Percentiles rank a stretch among this genome's conserved stretches.
These are phyloP conservation scores for Scolanthus callimorphus DNA, from an alignment of 92 coral and sea anemone genomes.

Conservation along the genomic window DNA sequence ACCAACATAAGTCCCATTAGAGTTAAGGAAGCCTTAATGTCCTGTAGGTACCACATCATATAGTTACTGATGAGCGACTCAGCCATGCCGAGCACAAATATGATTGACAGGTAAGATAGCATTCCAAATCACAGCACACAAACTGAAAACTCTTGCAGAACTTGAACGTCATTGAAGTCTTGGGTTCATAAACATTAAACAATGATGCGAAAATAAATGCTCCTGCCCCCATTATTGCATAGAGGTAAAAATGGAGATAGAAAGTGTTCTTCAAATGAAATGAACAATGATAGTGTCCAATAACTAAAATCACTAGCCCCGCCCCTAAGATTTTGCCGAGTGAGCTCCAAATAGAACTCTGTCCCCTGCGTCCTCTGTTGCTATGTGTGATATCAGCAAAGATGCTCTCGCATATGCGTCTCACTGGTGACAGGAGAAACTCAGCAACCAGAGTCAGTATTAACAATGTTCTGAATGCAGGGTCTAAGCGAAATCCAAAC, in stretches of 20 bases:
- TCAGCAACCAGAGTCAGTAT: slow-evolving; percentile 58
- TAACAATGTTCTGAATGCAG: slow-evolving; percentile 48
- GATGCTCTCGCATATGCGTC: slow-evolving; percentile 57
- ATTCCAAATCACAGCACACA: slow-evolving; percentile 69
- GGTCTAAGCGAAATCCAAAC: slow-evolving; percentile 74
- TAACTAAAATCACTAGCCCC: slow-evolving; percentile 50
- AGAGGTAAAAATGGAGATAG: slow-evolving; percentile 83
- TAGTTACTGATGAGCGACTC: slow-evolving; percentile 82
- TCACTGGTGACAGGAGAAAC: slow-evolving; percentile 70
- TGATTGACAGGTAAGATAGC: slow-evolving; percentile 61
- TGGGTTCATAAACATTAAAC: slow-evolving; percentile 58
- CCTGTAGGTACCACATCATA: slow-evolving; percentile 97
- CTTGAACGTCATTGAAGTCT: slow-evolving; percentile 59
- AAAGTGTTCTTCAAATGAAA: slow-evolving; percentile 69
- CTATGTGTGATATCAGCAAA: slow-evolving; percentile 61
- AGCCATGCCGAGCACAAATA: slow-evolving; percentile 84
- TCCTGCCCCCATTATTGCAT: slow-evolving; percentile 55
- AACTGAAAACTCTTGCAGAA: slow-evolving; percentile 60
- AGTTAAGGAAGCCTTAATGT: slow-evolving; percentile 67
- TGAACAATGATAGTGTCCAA: slow-evolving; percentile 67
- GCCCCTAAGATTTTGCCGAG: slow-evolving; percentile 76
- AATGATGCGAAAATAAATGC: slow-evolving; percentile 64
- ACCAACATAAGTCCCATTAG: slow-evolving; percentile 78
- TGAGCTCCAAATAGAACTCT: slow-evolving; percentile 50
- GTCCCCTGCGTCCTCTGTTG: slow-evolving; percentile 38